A percentile compares a stretch with the other conserved stretches of the same genome.
Evolutionary conservation across 2,113 vertebrate genomes (phyloP).

Genomic region (Tretioscincus oriximinensis): DNA sequence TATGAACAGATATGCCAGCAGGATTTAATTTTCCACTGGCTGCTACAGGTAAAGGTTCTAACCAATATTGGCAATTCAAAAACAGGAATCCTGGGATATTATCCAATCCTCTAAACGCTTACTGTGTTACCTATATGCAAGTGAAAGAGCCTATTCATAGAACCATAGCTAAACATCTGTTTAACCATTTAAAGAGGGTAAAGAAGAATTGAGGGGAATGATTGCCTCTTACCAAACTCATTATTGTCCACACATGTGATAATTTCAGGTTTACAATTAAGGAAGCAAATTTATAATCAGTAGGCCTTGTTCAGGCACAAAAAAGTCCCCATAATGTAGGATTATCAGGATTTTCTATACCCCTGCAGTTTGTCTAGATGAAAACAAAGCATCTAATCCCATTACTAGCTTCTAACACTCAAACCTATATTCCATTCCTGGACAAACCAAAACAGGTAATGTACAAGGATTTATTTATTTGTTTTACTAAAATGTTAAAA

Average conservation of each 20-base stretch:
- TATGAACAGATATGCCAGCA: constrained; percentile 11
- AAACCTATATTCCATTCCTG: too few relatives aligned
- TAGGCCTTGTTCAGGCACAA: not conserved
- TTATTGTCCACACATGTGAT: not conserved
- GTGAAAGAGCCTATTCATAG: not conserved
- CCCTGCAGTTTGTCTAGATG: too few relatives aligned
- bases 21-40: not conserved
- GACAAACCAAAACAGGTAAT: too few relatives aligned
- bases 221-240: not conserved
- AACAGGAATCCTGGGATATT: fast-evolving
- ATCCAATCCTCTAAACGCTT: not conserved
- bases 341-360: too few relatives aligned
- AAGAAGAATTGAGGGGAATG: not conserved
- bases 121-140: too few relatives aligned
- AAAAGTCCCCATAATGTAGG: too few relatives aligned
- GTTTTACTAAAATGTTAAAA: too few relatives aligned
- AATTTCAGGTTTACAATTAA: not conserved
- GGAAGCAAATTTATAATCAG: not conserved
- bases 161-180: not conserved
- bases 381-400: too few relatives aligned
- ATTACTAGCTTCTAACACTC: too few relatives aligned
- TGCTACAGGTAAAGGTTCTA: not conserved
- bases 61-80: constrained; percentile 13
- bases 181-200: not conserved
- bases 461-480: too few relatives aligned